phyloP scores from a whole-genome alignment of 2,113 vertebrate species.

The Nothocercus nigrocapillus region DNA sequence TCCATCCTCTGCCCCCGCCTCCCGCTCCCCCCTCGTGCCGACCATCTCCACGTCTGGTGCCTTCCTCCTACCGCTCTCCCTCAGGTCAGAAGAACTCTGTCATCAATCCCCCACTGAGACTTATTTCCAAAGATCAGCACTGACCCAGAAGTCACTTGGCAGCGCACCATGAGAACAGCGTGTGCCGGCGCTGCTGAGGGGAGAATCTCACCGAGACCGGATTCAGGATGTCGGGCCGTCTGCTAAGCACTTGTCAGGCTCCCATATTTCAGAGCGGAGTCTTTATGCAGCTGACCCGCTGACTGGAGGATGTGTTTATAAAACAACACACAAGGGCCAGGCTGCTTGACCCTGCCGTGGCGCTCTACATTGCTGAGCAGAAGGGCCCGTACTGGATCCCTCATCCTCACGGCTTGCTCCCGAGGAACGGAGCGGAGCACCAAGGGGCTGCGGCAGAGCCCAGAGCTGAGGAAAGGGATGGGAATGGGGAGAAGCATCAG shows the following conservation, averaged over 20 bases:
- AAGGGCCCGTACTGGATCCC: neutral
- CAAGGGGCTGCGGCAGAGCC: neutral
- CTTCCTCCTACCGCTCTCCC: constrained; percentile 63
- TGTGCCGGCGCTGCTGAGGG: constrained; percentile 45
- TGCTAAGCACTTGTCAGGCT: constrained; percentile 69
- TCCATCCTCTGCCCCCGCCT: neutral
- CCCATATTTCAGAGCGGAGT: constrained; percentile 46
- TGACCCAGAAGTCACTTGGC: constrained; percentile 74
- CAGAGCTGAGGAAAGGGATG: rapidly evolving
- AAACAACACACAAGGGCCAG: constrained; percentile 5
- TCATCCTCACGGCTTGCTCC: rapidly evolving
- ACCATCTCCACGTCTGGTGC: constrained; percentile 30
- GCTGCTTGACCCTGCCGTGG: neutral
- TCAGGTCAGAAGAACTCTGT: constrained; percentile 72
- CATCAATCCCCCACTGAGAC: constrained; percentile 70
- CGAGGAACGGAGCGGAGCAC: neutral
- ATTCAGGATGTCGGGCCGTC: constrained; percentile 60
- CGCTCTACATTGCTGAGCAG: neutral
- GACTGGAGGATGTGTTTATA: constrained; percentile 53
- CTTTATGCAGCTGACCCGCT: constrained; percentile 10
- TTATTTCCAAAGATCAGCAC: constrained; percentile 76
- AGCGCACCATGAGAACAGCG: constrained; percentile 57
- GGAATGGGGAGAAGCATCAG: neutral
- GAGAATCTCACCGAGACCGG: constrained; percentile 59
- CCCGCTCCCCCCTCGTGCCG: neutral